These are phyloP conservation scores for Burhinus bistriatus DNA, from an alignment of 2,113 vertebrate genomes.

Conservation along the genomic window DNA sequence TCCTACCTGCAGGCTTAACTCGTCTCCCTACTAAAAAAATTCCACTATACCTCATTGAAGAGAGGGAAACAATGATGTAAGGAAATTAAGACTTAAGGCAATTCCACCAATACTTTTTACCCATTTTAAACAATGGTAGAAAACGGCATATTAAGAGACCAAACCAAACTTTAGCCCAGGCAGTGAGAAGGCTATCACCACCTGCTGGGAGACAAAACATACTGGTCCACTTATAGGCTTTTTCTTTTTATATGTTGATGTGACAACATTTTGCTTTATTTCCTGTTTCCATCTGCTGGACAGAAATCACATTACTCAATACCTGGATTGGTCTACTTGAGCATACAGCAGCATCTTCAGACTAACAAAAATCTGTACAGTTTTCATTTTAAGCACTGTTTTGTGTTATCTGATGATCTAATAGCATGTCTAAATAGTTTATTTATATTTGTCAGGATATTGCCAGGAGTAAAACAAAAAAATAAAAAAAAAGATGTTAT, in stretches of 20 bases:
- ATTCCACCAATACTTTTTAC: neutral
- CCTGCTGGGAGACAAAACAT: neutral
- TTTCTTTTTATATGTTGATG: neutral
- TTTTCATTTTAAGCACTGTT: neutral
- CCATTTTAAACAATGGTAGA: neutral
- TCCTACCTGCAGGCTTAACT: neutral
- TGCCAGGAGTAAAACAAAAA: neutral
- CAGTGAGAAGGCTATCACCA: neutral
- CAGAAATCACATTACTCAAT: neutral
- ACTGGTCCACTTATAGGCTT: neutral
- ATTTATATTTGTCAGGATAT: slow-evolving; percentile 52
- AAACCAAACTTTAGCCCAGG: neutral
- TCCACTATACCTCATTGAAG: neutral
- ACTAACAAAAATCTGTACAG: neutral
- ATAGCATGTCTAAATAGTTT: neutral
- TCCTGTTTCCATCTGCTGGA: slow-evolving; percentile 32
- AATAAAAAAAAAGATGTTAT: neutral
- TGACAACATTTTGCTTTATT: neutral
- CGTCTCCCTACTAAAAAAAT: neutral
- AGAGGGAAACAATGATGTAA: neutral
- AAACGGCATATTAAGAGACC: neutral
- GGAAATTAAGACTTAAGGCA: neutral
- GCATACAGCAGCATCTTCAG: neutral
- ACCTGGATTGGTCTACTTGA: neutral
- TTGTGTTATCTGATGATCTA: neutral